These are phyloP conservation scores for Caenorhabditis doughertyi DNA, from an alignment of 2,888 invertebrate species.

Conservation along the genomic window DNA sequence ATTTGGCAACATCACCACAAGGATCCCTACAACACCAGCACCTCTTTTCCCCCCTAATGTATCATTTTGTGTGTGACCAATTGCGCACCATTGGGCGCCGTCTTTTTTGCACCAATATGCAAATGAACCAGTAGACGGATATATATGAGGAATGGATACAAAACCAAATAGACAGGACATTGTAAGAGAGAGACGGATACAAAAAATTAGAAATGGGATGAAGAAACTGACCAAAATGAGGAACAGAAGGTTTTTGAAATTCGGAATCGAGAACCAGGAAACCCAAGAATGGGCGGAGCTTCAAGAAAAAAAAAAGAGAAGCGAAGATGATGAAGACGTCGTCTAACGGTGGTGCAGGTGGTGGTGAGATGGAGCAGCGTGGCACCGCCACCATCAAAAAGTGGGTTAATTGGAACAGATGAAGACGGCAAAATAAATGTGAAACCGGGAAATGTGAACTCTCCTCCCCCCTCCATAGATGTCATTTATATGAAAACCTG, in stretches of 20 bases:
- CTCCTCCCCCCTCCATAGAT: no score
- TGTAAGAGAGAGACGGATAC: neutral
- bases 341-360: constrained; percentile 61
- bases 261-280: constrained; percentile 2
- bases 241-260: constrained; percentile 44
- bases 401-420: constrained; percentile 54
- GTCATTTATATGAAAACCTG: constrained; percentile 12
- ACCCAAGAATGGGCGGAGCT: constrained; percentile 36
- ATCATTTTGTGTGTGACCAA: constrained; percentile 64
- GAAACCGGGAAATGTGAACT: constrained; percentile 26
- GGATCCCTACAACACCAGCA: constrained; percentile 32
- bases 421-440: constrained; percentile 20
- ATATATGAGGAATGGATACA: constrained; percentile 46
- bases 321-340: constrained; percentile 11
- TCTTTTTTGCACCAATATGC: constrained; percentile 61
- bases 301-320: constrained; percentile 1
- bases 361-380: constrained; percentile 52
- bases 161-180: constrained; percentile 22
- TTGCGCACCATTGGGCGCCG: constrained; percentile 64
- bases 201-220: constrained; percentile 1
- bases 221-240: neutral
- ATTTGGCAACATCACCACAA: constrained; percentile 8
- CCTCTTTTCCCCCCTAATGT: constrained; percentile 59
- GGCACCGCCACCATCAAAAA: constrained; percentile 50
- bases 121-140: constrained; percentile 48